phyloP scores from a whole-genome alignment of 2,888 invertebrate species.

The Marronus borbonicus region DNA sequence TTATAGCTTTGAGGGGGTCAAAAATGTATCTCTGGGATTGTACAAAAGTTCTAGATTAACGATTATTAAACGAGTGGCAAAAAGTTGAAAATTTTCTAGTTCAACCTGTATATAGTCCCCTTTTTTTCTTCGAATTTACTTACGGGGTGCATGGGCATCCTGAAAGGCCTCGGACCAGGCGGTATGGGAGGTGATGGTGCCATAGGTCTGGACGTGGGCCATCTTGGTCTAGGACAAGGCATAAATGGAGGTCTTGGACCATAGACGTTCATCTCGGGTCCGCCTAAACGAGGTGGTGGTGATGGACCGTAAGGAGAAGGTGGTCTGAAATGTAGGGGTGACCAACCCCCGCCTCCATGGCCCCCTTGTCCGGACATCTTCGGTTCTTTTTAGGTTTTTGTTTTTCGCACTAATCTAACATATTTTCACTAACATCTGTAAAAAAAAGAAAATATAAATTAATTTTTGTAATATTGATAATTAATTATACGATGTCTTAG shows the following conservation, averaged over 20 bases:
- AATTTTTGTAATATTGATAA: background rate
- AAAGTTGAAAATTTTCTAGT: too few relatives aligned
- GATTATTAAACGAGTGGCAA: too few relatives aligned
- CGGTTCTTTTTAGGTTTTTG: background rate
- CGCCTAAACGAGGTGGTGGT: conserved; percentile 79
- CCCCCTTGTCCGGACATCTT: conserved; percentile 67
- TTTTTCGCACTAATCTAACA: conserved; percentile 40
- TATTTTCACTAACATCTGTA: conserved; percentile 46
- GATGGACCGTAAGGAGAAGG: conserved; percentile 85
- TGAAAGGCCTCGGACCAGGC: conserved; percentile 69
- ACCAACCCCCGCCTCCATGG: conserved; percentile 72
- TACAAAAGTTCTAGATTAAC: too few relatives aligned
- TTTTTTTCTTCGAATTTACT: conserved; percentile 54
- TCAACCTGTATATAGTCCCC: too few relatives aligned
- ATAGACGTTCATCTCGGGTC: conserved; percentile 69
- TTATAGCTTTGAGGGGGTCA: too few relatives aligned
- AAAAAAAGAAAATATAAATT: conserved; percentile 27
- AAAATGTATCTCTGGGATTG: too few relatives aligned
- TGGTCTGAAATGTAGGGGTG: conserved; percentile 80
- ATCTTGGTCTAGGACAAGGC: conserved; percentile 79
- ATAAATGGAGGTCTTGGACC: conserved; percentile 72
- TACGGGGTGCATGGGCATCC: conserved; percentile 69
- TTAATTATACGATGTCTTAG: too few relatives aligned
- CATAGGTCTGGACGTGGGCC: conserved; percentile 74
- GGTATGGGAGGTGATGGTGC: conserved; percentile 65